Percentiles rank a stretch among this genome's conserved stretches.
phyloP scores from a whole-genome alignment of 92 coral and sea anemone species.

The Blastomussa wellsi region DNA sequence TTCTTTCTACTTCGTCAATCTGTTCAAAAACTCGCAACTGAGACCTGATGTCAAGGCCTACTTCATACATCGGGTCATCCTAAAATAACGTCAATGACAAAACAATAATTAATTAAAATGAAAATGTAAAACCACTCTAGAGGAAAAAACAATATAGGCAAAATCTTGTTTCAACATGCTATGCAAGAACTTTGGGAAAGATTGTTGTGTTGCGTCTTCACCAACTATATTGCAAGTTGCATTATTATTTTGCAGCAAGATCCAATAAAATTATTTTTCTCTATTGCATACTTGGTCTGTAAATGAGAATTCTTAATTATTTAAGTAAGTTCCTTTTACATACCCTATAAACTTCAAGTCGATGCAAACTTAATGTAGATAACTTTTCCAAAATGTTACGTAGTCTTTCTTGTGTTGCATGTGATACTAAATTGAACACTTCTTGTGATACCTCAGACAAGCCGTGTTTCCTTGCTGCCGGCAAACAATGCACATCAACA shows the following conservation, averaged over 20 bases:
- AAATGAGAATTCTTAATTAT: not conserved
- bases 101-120: too few species aligned
- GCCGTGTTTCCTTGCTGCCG: conserved; percentile 85
- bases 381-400: conserved; percentile 83
- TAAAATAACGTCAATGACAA: conserved; percentile 13
- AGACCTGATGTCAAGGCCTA: conserved; percentile 82
- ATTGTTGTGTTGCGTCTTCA: not conserved
- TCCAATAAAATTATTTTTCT: too few species aligned
- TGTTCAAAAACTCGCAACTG: conserved; percentile 97
- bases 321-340: conserved; percentile 6
- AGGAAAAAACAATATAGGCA: not conserved
- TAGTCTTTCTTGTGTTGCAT: conserved; percentile 94
- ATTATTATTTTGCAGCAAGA: too few species aligned
- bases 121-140: not conserved
- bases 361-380: conserved; percentile 92
- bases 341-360: conserved; percentile 96
- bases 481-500: not conserved
- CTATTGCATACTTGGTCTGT: too few species aligned
- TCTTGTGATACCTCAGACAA: conserved; percentile 72
- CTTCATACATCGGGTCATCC: conserved; percentile 97
- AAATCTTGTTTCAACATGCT: not conserved
- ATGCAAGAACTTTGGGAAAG: not conserved
- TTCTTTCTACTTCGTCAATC: conserved; percentile 96
- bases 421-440: conserved; percentile 87
- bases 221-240: too few species aligned